Evolutionary conservation across 2,113 vertebrate genomes (phyloP), one percentile per base, ranked within the genome.

Genomic region (Tursiops truncatus): DNA sequence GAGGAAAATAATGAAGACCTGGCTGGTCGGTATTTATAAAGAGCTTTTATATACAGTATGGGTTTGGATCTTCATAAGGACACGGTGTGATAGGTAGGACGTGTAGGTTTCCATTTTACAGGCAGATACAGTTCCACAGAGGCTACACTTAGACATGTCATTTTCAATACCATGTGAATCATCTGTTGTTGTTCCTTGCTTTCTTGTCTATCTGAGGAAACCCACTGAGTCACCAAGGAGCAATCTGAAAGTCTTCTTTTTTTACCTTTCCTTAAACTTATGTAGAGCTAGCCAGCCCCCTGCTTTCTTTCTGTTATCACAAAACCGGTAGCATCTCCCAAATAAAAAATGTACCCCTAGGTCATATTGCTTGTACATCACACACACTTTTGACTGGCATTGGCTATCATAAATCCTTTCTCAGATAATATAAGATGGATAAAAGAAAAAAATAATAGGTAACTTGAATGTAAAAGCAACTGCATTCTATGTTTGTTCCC

Each of bases 401-500:
- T 65, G 56, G 63, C 18, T 73, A 70, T 44, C 14, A 17, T 56
- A 94, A 68, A 86, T 58, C 56, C 36, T 60, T 93, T 80, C 50
- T 86, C 76, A 71, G 85, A 13, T 79, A 83, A 70, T 14, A 20
- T 12, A 81, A 65, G 18, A 88, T 11, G 76, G 38, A 62, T 20
- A 74, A 85, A 95, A 70, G n/a, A 71, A 23, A 67, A 85, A 74
- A n/a, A 94, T 56, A 67, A 18, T 31, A 44, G 15, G 9, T 28
- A 94, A 84, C 67, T n/a, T 41, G 26, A 95, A 63, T 70, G 38
- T 65, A 73, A 95, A 95, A 95, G 4, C 1, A 83, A 8, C 12
- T 92, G 9, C n/a, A 71, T 97, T 97, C 90, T 90, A 85, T 18
- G 80, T 92, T 67, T 92, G 8, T n/a, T 77, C 10, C 7, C 74